These are phyloP conservation scores for Platorchestia sp. DNA, from an alignment of 1,140 invertebrate species.

Conservation along the genomic window DNA sequence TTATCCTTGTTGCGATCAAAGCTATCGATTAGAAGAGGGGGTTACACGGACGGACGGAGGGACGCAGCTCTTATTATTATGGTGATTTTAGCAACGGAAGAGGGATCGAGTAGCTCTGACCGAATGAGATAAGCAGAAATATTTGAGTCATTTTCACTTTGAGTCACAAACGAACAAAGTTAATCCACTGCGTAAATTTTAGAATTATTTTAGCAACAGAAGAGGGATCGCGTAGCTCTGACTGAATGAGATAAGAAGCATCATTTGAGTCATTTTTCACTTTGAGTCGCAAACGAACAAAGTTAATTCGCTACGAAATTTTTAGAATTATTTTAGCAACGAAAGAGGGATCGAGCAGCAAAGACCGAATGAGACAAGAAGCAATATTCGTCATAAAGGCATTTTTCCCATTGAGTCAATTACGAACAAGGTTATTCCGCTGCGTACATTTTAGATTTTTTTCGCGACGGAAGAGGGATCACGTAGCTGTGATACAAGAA, in stretches of 20 bases:
- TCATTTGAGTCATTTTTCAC: background rate
- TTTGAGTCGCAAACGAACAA: background rate
- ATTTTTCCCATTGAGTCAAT: background rate
- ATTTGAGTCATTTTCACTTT: background rate
- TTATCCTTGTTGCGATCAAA: too few species aligned
- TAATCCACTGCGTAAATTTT: background rate
- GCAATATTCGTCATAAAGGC: too few species aligned
- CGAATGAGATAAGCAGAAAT: background rate
- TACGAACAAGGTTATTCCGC: background rate
- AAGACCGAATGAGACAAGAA: background rate
- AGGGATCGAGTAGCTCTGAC: background rate
- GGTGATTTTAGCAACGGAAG: background rate
- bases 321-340: background rate
- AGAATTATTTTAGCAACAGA: background rate
- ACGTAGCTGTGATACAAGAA: background rate
- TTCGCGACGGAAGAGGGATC: background rate
- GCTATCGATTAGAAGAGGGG: too few species aligned
- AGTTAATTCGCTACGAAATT: background rate
- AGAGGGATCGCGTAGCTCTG: background rate
- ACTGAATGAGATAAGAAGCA: background rate
- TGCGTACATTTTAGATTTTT: background rate
- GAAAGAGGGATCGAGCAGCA: background rate
- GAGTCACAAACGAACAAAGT: background rate
- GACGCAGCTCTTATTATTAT: too few species aligned
- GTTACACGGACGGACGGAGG: too few species aligned